Base-by-base conservation (phyloP, 2,888 invertebrate species). In the Eledone cirrhosa region DNA sequence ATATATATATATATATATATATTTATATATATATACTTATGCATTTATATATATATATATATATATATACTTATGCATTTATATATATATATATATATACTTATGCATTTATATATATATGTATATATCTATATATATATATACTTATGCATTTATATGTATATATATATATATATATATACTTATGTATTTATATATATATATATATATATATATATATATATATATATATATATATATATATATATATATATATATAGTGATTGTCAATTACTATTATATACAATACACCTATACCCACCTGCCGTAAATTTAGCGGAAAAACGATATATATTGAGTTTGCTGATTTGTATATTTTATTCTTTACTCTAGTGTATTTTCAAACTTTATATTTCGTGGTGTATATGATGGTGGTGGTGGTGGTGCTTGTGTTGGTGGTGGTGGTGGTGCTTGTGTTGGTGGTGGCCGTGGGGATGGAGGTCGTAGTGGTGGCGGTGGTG, bases 141-240 rank as follows among this genome's bases (percentile, higher is more conserved):
- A 59, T 59, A 59, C 11, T n/a, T 59, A 5, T 59, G 11, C 11
- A 59, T 59, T 4, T 59, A 59, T 11, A n/a, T n/a, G 59, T 53
- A 53, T 63, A 63, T 63, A 63, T 63, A 13, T 63, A 63, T 59
- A 3, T 59, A 59, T 59, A 3, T 59, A 59, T 59, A 3, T 5
- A 59, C n/a, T n/a, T 59, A 11, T 59, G 19, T 59, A 59, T 2
- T n/a, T 59, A 59, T 59, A n/a, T 59, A 11, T 11, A 59, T 11
- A 59, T 59, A 59, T 11, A 59, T 11, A 59, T 63, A 13, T 63
- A 63, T 63, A 63, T 63, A 63, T 63, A 63, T 63, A 63, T 63
- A 63, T 63, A 63, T 63, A 63, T 63, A 63, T 63, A 63, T 63
- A 63, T 63, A 63, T 63, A 22, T 63, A 8, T 63, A 22, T 13